A percentile compares a stretch with the other conserved stretches of the same genome.
Evolutionary conservation across 2,888 invertebrate genomes (phyloP).

Genomic region (Pandemis cinnamomeana): DNA sequence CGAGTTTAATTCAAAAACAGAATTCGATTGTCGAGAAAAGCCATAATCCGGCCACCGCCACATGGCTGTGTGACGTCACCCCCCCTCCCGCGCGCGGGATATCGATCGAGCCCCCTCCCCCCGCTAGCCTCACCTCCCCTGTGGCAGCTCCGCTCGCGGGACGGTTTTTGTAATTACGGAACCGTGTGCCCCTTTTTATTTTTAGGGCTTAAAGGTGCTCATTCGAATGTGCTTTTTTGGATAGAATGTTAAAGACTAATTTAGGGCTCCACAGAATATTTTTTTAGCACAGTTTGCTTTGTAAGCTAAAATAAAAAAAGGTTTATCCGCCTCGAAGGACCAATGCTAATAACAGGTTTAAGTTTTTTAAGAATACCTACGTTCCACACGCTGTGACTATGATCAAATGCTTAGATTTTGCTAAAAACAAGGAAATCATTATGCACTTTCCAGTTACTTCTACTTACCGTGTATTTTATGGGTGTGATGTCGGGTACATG

Average conservation of each 20-base stretch:
- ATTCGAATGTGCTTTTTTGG: conserved; percentile 16
- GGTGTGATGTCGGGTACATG: no score
- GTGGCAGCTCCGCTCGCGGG: conserved; percentile 17
- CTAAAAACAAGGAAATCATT: no score
- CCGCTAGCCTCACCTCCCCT: conserved; percentile 49
- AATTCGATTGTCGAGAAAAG: conserved; percentile 30
- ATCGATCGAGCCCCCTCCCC: conserved; percentile 68
- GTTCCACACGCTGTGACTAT: no score
- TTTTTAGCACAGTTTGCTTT: not conserved
- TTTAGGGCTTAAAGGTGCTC: conserved; percentile 24
- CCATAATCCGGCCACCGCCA: conserved; percentile 46
- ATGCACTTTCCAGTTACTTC: no score
- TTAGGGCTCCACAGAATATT: not conserved
- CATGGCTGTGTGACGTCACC: conserved; percentile 71
- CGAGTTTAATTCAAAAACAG: conserved; percentile 10
- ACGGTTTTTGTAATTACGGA: conserved; percentile 37
- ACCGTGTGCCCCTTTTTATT: conserved; percentile 30
- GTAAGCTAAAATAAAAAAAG: not conserved
- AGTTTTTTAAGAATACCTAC: no score
- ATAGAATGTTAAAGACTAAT: not conserved
- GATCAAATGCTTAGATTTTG: no score
- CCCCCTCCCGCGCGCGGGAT: conserved; percentile 55
- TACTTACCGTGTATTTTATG: no score
- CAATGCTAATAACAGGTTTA: not conserved
- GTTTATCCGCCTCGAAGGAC: not conserved